A percentile compares a stretch with the other conserved stretches of the same genome.
These are phyloP conservation scores for Artibeus lituratus DNA, from an alignment of 2,797 vertebrate species.

Conservation along the genomic window DNA sequence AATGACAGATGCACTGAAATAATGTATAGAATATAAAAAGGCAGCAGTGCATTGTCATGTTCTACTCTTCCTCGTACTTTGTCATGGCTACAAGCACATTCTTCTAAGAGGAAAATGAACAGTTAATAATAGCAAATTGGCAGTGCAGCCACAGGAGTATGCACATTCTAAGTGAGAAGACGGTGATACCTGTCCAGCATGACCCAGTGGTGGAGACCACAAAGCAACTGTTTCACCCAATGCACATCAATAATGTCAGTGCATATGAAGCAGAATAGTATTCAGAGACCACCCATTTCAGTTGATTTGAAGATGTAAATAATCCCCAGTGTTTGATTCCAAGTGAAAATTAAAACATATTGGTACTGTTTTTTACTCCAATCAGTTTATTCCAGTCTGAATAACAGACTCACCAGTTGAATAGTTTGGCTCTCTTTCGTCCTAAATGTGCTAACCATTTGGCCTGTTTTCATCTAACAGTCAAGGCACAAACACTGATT, in stretches of 20 bases:
- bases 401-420: neutral
- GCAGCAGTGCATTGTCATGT: neutral
- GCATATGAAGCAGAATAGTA: neutral
- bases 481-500: neutral
- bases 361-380: neutral
- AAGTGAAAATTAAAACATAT: slow-evolving; percentile 16
- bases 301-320: neutral
- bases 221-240: neutral
- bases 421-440: neutral
- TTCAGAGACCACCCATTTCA: neutral
- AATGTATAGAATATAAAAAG: neutral
- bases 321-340: neutral
- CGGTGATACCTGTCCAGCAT: neutral
- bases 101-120: neutral
- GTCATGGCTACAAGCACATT: neutral
- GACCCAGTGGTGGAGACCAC: neutral
- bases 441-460: neutral
- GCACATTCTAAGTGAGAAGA: neutral
- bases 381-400: neutral
- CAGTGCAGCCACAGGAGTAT: neutral
- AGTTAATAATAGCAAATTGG: neutral
- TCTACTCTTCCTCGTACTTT: neutral
- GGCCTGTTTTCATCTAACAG: neutral
- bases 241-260: neutral
- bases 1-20: neutral